Evolutionary conservation across 2,888 invertebrate genomes (phyloP), one percentile per base, ranked within the genome.

Genomic region (Eupsilia transversa): DNA sequence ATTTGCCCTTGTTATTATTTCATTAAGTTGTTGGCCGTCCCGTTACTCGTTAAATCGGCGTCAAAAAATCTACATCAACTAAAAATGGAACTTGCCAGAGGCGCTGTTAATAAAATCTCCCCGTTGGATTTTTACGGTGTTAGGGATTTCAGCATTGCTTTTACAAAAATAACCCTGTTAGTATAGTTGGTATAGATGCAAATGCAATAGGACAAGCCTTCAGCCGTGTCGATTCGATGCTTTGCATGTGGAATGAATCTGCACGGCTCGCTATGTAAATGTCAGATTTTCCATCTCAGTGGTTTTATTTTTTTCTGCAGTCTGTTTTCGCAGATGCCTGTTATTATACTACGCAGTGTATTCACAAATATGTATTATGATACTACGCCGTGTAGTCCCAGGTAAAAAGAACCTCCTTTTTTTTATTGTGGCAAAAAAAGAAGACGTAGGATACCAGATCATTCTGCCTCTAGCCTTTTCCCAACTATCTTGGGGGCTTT

Each of bases 201-300:
- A 60, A 77, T 77, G 60, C 46, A 74, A 74, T 60, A 49, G 46
- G 17, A 80, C 46, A 12, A 23, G 69, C 46, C 35, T 23, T 52
- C 57, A 20, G 49, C 33, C 59, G 43, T 27, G 43, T 59, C 43
- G 41, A 35, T 80, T n/a, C 46, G 6, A 33, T 38, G 61, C 52
- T 38, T 64, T 74, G 60, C 23, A 41, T 30, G 27, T 60, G 59
- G 20, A 65, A 27, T 23, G 30, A 49, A 74, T 80, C 1, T 59
- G 59, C 52, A 60, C 35, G 60, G 20, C 46, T 66, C 12, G 14
- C n/a, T 60, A 23, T 74, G 54, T 80, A 60, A 46, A 74, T 52
- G 14, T 38, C 4, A 33, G 57, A 1, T 60, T 64, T 77, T 74
- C 30, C 38, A 38, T 33, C 14, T 64, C 59, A 1, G 23, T 38